These are phyloP conservation scores for Bos javanicus DNA, from an alignment of 2,113 vertebrate genomes.

Conservation along the genomic window DNA sequence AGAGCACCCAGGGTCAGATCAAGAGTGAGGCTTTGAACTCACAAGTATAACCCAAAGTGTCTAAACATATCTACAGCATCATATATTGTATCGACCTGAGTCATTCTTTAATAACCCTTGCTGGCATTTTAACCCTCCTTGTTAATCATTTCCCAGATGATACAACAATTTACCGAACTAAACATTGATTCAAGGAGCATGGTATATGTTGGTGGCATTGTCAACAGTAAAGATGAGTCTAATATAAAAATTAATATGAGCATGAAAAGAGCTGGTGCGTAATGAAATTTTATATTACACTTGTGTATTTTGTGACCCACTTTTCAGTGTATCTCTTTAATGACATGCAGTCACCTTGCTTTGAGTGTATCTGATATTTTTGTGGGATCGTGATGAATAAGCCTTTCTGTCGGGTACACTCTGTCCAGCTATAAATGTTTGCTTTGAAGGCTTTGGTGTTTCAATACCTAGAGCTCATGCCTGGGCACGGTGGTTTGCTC, in stretches of 20 bases:
- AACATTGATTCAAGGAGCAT: not conserved
- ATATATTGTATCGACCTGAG: rapidly evolving
- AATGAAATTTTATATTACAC: not conserved
- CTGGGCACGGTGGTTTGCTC: too few relatives aligned
- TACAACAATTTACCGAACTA: not conserved
- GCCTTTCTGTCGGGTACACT: rapidly evolving
- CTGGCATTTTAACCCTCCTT: too few relatives aligned
- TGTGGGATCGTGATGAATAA: too few relatives aligned
- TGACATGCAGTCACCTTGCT: not conserved
- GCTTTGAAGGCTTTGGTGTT: not conserved
- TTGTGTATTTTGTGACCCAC: not conserved
- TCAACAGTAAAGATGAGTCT: not conserved
- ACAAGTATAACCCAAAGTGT: rapidly evolving
- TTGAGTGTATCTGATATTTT: not conserved
- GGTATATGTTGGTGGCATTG: not conserved
- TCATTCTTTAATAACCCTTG: not conserved
- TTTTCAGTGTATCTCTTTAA: not conserved
- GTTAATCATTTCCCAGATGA: not conserved
- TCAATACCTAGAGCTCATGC: not conserved
- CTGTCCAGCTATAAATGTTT: too few relatives aligned
- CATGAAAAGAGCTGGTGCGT: rapidly evolving
- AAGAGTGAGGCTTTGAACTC: not conserved
- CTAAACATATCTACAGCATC: not conserved
- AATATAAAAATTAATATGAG: not conserved
- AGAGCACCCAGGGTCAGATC: not conserved